phyloP scores from a whole-genome alignment of 1,140 invertebrate species.

The Tetragonula clypearis region DNA sequence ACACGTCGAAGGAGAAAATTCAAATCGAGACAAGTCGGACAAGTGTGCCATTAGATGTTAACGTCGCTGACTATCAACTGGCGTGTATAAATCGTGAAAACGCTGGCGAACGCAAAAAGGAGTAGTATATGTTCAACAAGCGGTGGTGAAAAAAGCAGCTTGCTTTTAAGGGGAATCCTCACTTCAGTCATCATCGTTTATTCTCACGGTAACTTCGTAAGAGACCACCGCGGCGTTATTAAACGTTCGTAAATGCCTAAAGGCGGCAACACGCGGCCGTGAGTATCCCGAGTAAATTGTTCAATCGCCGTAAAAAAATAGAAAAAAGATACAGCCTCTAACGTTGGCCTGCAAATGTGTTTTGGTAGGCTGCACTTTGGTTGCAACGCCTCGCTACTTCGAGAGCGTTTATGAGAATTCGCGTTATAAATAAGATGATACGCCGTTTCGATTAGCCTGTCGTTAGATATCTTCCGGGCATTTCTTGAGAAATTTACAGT shows the following conservation, averaged over 20 bases:
- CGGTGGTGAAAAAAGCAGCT: not conserved
- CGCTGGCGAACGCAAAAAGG: not conserved
- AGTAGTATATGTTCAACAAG: not conserved
- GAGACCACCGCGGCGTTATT: slow-evolving; percentile 2
- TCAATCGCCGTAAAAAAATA: not conserved
- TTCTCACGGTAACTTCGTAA: not conserved
- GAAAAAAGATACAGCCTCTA: not conserved
- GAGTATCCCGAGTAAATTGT: slow-evolving; percentile 12
- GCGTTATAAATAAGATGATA: not conserved
- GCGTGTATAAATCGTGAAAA: not conserved
- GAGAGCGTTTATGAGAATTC: not conserved
- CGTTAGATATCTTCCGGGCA: not conserved
- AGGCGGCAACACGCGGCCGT: not conserved
- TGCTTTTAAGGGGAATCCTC: not conserved
- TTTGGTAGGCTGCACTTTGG: not conserved
- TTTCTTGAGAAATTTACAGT: not conserved
- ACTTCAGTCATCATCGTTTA: not conserved
- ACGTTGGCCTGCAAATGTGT: not conserved
- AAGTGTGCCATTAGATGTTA: no score
- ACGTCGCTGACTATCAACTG: not conserved
- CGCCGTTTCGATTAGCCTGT: slow-evolving; percentile 6
- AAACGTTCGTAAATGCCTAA: slow-evolving; percentile 3
- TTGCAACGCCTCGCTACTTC: not conserved
- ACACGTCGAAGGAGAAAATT: no score
- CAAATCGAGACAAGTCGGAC: no score